Evolutionary conservation across 2,888 invertebrate species (phyloP).

Genomic region (Lithophane semibrunnea): DNA sequence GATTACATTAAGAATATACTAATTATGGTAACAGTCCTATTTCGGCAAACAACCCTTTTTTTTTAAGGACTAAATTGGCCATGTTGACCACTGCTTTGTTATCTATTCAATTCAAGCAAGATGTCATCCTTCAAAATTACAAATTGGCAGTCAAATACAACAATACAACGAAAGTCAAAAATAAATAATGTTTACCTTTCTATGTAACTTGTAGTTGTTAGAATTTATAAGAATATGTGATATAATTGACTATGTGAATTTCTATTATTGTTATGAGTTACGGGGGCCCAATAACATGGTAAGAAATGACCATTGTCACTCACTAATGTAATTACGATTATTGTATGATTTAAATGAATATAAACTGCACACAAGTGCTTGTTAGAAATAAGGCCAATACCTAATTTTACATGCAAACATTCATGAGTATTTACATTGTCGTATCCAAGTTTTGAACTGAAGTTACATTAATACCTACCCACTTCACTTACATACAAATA

Average conservation of each 20-base stretch:
- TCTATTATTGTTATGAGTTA: constrained; percentile 20
- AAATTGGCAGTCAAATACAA: constrained; percentile 32
- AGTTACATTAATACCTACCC: constrained; percentile 3
- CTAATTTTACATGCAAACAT: neutral
- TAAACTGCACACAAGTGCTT: neutral
- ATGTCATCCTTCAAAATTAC: constrained; percentile 29
- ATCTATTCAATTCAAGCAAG: neutral
- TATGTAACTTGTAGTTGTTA: neutral
- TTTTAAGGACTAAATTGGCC: too few species aligned
- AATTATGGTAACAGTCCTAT: neutral
- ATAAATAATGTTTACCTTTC: constrained; percentile 42
- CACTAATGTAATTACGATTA: constrained; percentile 34
- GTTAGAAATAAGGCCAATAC: neutral
- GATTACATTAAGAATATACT: neutral
- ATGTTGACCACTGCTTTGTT: too few species aligned
- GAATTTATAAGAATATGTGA: constrained; percentile 20
- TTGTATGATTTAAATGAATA: neutral
- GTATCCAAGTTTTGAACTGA: neutral
- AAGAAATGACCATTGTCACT: constrained; percentile 20
- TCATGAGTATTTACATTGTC: neutral
- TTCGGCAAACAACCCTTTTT: neutral
- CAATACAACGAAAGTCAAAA: constrained; percentile 34
- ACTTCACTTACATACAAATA: neutral
- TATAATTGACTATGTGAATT: neutral
- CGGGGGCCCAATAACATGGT: constrained; percentile 35